A percentile compares a stretch with the other conserved stretches of the same genome.
Evolutionary conservation across 2,888 invertebrate species (phyloP).

Genomic region (Anthoptus insignis): DNA sequence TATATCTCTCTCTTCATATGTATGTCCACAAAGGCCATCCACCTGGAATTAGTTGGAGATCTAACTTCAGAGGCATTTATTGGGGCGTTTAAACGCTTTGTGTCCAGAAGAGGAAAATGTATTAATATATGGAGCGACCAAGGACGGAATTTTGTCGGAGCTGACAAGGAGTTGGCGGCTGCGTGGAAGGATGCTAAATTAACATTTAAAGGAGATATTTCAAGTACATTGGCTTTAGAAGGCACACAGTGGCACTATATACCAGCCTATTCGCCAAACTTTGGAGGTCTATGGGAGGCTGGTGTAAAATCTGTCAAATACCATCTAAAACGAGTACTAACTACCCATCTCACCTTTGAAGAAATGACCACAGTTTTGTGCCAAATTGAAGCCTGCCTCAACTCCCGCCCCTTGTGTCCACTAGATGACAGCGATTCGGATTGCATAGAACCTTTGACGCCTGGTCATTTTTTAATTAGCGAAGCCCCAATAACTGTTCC

Average conservation of each 20-base stretch:
- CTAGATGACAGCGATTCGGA: conserved; percentile 17
- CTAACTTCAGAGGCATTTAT: conserved; percentile 28
- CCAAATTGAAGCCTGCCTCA: conserved; percentile 30
- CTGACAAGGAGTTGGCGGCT: background rate
- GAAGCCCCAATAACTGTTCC: conserved; percentile 28
- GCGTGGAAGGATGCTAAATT: too few relatives aligned
- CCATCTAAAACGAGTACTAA: too few relatives aligned
- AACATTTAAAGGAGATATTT: too few relatives aligned
- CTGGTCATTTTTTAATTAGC: conserved; percentile 26
- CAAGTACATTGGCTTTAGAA: too few relatives aligned
- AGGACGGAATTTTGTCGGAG: conserved; percentile 39
- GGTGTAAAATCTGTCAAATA: too few relatives aligned
- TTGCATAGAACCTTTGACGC: conserved; percentile 1
- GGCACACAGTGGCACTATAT: conserved; percentile 50
- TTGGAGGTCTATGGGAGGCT: conserved; percentile 52
- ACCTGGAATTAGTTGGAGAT: conserved; percentile 38
- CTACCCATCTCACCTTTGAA: conserved; percentile 19
- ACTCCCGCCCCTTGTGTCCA: conserved; percentile 26
- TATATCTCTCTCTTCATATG: conserved; percentile 44
- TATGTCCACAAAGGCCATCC: conserved; percentile 38
- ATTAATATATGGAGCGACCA: conserved; percentile 42
- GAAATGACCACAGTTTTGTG: conserved; percentile 25
- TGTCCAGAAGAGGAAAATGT: conserved; percentile 36
- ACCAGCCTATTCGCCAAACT: conserved; percentile 44
- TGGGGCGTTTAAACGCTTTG: conserved; percentile 37